Conservation (phyloP, 2,888 invertebrate species). For the Exocentrus adspersus region DNA sequence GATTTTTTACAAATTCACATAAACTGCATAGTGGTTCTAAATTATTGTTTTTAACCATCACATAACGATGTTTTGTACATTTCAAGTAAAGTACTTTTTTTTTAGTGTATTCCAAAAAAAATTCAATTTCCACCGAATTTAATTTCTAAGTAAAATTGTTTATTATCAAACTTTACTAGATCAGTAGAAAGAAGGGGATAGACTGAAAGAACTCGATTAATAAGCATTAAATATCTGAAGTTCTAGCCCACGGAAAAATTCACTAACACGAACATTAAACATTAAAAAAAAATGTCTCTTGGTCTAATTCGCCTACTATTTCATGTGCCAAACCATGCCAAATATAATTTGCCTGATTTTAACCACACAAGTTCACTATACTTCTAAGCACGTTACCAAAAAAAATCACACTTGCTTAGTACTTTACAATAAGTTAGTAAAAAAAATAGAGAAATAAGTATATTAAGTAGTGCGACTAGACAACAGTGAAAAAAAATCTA, state of each 20-base stretch:
- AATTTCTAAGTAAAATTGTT: no score
- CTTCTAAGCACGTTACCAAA: conserved; percentile 22
- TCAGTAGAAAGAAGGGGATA: not conserved
- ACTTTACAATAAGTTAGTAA: conserved; percentile 41
- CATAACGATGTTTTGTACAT: no score
- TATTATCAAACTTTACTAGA: no score
- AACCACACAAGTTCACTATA: not conserved
- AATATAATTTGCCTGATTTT: not conserved
- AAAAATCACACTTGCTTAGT: conserved; percentile 31
- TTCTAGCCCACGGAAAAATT: conserved; percentile 2
- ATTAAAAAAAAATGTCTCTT: not conserved
- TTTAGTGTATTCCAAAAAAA: no score
- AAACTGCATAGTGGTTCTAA: no score
- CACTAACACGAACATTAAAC: not conserved
- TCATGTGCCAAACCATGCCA: conserved; percentile 17
- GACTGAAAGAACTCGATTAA: not conserved
- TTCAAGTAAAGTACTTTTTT: no score
- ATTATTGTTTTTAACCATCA: no score
- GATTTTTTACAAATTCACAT: conserved; percentile 38
- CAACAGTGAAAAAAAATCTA: conserved; percentile 40
- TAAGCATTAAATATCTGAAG: not conserved
- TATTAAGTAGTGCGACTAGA: conserved; percentile 43
- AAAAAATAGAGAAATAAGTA: conserved; percentile 32
- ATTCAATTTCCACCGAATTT: no score
- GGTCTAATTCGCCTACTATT: not conserved